phyloP scores from a whole-genome alignment of 2,888 invertebrate genomes.

The Panzeria rudis region DNA sequence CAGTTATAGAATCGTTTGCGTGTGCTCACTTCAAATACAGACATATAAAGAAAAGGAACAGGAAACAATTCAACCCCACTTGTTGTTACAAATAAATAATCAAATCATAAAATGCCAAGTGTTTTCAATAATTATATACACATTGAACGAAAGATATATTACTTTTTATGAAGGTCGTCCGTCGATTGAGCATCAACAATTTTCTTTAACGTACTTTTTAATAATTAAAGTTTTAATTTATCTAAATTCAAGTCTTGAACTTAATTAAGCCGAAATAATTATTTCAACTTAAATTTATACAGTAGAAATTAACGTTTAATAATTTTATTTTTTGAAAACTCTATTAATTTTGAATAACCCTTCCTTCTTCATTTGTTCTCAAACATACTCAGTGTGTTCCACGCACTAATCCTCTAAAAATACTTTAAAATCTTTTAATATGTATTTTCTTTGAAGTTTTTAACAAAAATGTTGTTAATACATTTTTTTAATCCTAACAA shows the following conservation, averaged over 20 bases:
- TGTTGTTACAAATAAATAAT: slow-evolving; percentile 22
- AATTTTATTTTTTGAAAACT: background rate
- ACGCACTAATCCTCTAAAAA: background rate
- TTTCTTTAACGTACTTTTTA: background rate
- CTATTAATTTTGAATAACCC: background rate
- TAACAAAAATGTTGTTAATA: background rate
- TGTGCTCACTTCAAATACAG: slow-evolving; percentile 9
- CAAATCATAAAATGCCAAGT: slow-evolving; percentile 45
- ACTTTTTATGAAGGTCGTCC: background rate
- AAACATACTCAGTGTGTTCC: background rate
- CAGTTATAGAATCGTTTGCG: slow-evolving; percentile 30
- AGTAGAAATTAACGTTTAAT: no score
- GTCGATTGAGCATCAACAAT: background rate
- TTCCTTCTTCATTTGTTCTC: background rate
- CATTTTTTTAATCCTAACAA: slow-evolving; percentile 28
- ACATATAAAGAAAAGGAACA: slow-evolving; percentile 19
- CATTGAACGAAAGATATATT: background rate
- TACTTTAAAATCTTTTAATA: background rate
- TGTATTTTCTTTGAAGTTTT: slow-evolving; percentile 41
- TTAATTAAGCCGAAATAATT: no score
- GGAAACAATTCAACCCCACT: slow-evolving; percentile 61
- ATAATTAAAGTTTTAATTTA: no score
- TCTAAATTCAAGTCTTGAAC: no score
- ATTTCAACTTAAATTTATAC: no score
- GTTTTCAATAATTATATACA: slow-evolving; percentile 47